These are phyloP conservation scores for Uropetala carovei DNA, from an alignment of 2,888 invertebrate genomes.

Conservation along the genomic window DNA sequence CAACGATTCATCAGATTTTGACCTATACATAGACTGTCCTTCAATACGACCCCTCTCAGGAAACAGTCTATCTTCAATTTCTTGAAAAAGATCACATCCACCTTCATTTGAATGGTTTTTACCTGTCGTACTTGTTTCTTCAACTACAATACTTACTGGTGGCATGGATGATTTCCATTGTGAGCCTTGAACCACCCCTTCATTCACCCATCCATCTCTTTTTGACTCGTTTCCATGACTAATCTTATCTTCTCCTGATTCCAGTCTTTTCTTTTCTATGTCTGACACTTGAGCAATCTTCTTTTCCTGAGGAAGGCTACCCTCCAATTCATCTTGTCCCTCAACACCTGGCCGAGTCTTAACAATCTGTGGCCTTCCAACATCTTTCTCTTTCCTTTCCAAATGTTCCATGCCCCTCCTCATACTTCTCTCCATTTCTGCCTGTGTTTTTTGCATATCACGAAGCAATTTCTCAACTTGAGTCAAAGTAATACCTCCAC, in stretches of 20 bases:
- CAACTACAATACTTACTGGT: not conserved
- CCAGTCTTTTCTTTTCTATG: not conserved
- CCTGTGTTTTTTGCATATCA: conserved; percentile 47
- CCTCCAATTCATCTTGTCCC: not conserved
- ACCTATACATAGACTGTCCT: not conserved
- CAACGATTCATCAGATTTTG: conserved; percentile 38
- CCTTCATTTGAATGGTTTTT: not conserved
- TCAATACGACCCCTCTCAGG: not conserved
- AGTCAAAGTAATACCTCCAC: conserved; percentile 31
- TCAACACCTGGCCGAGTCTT: not conserved
- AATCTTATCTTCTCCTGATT: not conserved
- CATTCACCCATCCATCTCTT: not conserved
- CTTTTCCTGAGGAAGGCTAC: not conserved
- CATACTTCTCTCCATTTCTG: conserved; percentile 51
- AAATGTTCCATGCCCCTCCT: conserved; percentile 2
- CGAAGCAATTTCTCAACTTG: conserved; percentile 34
- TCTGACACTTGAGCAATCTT: not conserved
- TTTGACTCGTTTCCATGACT: not conserved
- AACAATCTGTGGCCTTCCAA: not conserved
- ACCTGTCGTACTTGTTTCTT: not conserved
- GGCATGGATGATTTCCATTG: not conserved
- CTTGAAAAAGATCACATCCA: not conserved
- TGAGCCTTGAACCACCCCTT: not conserved
- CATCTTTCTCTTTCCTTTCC: not conserved
- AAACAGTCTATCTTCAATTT: not conserved